Percentiles rank a stretch among this genome's conserved stretches.
Conservation (phyloP, 64 coral and sea anemone genomes). For the Pocillopora damicornis region DNA sequence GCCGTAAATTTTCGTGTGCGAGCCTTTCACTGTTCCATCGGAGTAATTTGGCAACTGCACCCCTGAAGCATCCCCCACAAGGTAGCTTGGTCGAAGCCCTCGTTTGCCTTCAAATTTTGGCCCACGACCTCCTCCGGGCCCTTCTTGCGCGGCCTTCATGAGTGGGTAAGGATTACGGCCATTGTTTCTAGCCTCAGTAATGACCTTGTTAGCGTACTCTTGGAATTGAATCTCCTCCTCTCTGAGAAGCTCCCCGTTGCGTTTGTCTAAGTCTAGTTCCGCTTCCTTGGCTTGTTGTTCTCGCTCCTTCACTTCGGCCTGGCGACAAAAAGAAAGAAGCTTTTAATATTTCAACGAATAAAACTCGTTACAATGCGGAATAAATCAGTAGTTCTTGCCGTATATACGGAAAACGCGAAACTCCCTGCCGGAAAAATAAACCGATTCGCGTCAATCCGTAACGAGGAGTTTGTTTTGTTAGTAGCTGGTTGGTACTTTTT, state of each 20-base stretch:
- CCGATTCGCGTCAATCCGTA: too few relatives aligned
- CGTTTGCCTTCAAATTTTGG: conserved; percentile 85
- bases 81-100: conserved; percentile 86
- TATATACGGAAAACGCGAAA: too few relatives aligned
- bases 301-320: conserved; percentile 45
- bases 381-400: too few relatives aligned
- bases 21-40: conserved; percentile 60
- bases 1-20: conserved; percentile 88
- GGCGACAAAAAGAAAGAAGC: not conserved
- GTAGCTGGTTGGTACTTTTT: too few relatives aligned
- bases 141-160: conserved; percentile 90
- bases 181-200: conserved; percentile 64
- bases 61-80: conserved; percentile 89
- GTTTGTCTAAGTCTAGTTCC: conserved; percentile 58
- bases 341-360: not conserved
- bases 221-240: conserved; percentile 87
- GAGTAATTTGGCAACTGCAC: conserved; percentile 93
- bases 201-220: conserved; percentile 84
- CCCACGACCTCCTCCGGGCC: conserved; percentile 83
- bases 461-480: too few relatives aligned
- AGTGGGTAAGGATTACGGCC: conserved; percentile 89
- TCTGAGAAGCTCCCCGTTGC: conserved; percentile 56
- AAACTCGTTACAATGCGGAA: too few relatives aligned
- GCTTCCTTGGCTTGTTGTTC: conserved; percentile 28
- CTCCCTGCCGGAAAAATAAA: too few relatives aligned